Evolutionary conservation across 2,113 vertebrate genomes (phyloP), one percentile per base, ranked within the genome.

Genomic region (Monopterus albus): DNA sequence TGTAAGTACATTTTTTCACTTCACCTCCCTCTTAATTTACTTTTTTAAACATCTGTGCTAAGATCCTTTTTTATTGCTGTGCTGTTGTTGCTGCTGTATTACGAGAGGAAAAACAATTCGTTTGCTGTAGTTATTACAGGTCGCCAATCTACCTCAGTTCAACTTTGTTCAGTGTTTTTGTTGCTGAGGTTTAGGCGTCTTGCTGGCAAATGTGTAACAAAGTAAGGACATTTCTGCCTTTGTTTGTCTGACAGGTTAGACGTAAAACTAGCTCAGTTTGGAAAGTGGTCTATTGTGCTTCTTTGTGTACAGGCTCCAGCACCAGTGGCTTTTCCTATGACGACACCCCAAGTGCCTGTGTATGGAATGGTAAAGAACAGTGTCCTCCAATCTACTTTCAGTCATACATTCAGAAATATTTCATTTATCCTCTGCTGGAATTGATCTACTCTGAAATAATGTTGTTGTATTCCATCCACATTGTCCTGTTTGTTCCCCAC

Each of bases 331-430:
- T 96, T 94, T 92, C 94, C 95, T 67, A 81, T 95, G 94, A 94
- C 94, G 83, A 92, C 95, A 89, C 93, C 95, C 84, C 95, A 97
- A 96, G 94, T 96, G 94, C 95, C 95, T 95, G 86, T 95, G 74
- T 96, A 96, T 87, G 94, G 95, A 94, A 96, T 96, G 96, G 96
- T 96, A 94, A 92, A 91, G 6, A 50, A 26, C 2, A 7, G 23
- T 28, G 21, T 23, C 35, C 17, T 17, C 18, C 6, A 14, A 17
- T 66, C 40, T 38, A 15, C 35, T 43, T 5, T 31, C 23, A 49
- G 10, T 26, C 18, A 29, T 18, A 11, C 38, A 53, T 20, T 31
- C 31, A 29, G 8, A 58, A 20, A 33, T 23, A 14, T 20, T 17
- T 28, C 12, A 52, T 29, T 65, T 1, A 7, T 20, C 13, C 9